Percentiles rank a stretch among this genome's conserved stretches.
These are phyloP conservation scores for Nesogale talazaci DNA, from an alignment of 2,113 vertebrate species.

Conservation along the genomic window DNA sequence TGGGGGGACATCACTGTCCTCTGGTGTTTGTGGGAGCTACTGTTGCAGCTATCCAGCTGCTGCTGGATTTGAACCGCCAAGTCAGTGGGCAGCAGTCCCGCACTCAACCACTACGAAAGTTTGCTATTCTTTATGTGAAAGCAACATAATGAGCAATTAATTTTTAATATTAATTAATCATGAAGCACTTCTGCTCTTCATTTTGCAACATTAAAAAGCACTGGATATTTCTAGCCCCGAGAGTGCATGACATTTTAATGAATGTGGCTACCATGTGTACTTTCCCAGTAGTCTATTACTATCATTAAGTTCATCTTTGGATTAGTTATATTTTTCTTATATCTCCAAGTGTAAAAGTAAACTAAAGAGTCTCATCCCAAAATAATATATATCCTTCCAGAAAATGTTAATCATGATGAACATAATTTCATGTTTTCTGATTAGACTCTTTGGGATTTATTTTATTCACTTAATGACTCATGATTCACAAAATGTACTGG, in stretches of 20 bases:
- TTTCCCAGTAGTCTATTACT: background rate
- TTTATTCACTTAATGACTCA: background rate
- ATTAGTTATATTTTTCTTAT: background rate
- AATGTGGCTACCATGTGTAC: background rate
- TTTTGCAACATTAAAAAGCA: too few relatives aligned
- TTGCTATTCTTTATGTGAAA: too few relatives aligned
- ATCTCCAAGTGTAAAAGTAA: background rate
- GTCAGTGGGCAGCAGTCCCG: too few relatives aligned
- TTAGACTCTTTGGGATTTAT: background rate
- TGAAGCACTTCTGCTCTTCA: too few relatives aligned
- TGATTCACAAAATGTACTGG: background rate
- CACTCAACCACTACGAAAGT: too few relatives aligned
- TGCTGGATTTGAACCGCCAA: too few relatives aligned
- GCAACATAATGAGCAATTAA: too few relatives aligned
- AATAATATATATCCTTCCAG: background rate
- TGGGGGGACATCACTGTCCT: too few relatives aligned
- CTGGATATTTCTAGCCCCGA: background rate
- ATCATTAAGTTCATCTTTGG: too few relatives aligned
- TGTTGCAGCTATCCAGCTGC: too few relatives aligned
- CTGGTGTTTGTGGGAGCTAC: too few relatives aligned
- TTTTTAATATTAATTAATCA: too few relatives aligned
- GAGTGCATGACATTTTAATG: background rate
- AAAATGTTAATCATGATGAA: background rate
- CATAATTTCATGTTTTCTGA: constrained; percentile 3
- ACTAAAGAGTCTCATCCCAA: background rate